Percentiles rank a stretch among this genome's conserved stretches.
These are phyloP conservation scores for Microplitis mediator DNA, from an alignment of 1,140 invertebrate genomes.

Conservation along the genomic window DNA sequence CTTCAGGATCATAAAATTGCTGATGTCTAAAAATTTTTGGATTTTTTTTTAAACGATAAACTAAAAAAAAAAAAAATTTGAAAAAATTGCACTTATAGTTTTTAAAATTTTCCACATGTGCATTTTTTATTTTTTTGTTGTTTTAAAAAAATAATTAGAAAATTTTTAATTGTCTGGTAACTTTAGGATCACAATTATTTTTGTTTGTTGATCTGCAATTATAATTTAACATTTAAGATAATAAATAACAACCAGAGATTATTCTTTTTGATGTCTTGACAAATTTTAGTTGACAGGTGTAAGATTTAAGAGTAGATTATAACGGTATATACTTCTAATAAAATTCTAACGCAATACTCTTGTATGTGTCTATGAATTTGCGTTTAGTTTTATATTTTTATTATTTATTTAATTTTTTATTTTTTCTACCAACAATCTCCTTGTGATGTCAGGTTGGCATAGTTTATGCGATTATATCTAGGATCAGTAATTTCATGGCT, in stretches of 20 bases:
- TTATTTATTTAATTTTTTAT: not conserved
- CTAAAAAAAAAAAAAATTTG: no score
- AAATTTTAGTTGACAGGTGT: conserved; percentile 15
- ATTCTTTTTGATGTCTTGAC: conserved; percentile 6
- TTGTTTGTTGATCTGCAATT: no score
- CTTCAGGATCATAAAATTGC: no score
- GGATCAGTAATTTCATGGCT: not conserved
- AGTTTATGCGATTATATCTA: not conserved
- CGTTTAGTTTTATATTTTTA: not conserved
- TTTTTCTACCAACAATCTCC: not conserved
- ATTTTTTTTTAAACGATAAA: no score
- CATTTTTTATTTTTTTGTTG: no score
- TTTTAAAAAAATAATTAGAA: no score
- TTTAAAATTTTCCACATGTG: no score
- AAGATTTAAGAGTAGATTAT: conserved; percentile 13
- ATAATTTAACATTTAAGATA: not conserved
- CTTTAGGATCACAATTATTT: no score
- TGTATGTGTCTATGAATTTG: not conserved
- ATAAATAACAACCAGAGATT: not conserved
- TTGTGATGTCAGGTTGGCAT: not conserved
- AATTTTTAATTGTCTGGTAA: no score
- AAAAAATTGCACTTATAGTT: no score
- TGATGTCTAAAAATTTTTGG: no score
- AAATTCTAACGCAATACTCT: conserved; percentile 1
- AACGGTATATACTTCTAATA: conserved; percentile 8